phyloP scores from a whole-genome alignment of 2,888 invertebrate species.

The Cheilosia soror region DNA sequence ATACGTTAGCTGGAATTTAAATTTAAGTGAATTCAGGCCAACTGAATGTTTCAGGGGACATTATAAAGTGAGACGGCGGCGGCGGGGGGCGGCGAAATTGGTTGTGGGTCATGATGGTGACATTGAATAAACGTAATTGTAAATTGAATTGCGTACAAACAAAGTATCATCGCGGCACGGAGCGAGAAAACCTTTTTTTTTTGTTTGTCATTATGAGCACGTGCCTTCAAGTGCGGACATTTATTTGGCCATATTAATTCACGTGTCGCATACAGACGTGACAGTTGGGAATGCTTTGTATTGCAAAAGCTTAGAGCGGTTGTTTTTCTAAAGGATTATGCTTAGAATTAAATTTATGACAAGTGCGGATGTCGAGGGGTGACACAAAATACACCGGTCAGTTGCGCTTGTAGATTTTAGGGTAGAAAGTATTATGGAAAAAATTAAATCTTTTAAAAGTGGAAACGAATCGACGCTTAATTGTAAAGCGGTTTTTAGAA shows the following conservation, averaged over 20 bases:
- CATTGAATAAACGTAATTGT: conserved; percentile 25
- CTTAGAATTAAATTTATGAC: no score
- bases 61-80: neutral
- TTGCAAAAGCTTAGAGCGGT: no score
- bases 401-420: no score
- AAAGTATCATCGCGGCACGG: neutral
- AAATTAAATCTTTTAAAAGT: no score
- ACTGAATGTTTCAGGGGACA: neutral
- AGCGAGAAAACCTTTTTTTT: neutral
- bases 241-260: neutral
- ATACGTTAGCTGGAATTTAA: conserved; percentile 45
- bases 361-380: no score
- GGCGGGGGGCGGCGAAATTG: neutral
- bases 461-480: no score
- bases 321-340: no score
- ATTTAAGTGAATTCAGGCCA: conserved; percentile 44
- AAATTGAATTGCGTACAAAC: conserved; percentile 23
- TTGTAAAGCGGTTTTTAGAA: no score
- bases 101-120: conserved; percentile 16
- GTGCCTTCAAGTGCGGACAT: neutral
- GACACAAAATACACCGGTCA: no score
- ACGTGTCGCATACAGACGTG: no score
- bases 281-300: no score
- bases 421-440: no score
- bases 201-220: neutral